Evolutionary conservation across 2,113 vertebrate species (phyloP), one percentile per base, ranked within the genome.

Genomic region (Menidia beryllina): DNA sequence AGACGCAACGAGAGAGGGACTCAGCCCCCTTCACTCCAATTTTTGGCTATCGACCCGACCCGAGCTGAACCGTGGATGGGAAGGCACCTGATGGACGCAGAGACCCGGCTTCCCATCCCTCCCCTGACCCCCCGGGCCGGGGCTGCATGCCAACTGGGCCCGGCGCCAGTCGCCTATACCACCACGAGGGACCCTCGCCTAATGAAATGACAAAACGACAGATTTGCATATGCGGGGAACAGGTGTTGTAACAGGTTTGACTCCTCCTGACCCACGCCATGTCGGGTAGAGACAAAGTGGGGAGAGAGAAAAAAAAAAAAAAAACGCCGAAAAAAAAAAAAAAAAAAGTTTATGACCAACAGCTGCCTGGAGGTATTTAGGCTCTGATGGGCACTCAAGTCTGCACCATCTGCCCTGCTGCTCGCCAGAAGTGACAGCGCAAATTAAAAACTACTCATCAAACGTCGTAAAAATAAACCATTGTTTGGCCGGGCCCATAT

Each of bases 221-320:
- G 93, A 97, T 97, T 94, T 96, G 93, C 94, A 95, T 94, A 94
- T 94, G 88, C 84, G 95, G 93, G n/a, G 96, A 95, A 92, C 96
- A 98, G 96, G 95, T 98, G 96, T 92, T 94, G 79, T 93, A 96
- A 96, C 95, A 98, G 95, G 95, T 96, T 97, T 95, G 94, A 95
- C 82, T 96, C 93, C 90, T 93, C 91, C 94, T 96, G 94, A 98
- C 95, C 95, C 90, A 83, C 94, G 92, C 88, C 82, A 81, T 81
- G 90, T 93, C 79, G 84, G 75, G 75, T 66, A 85, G 54, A 80
- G 52, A 69, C 70, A 65, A 58, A 19, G n/a, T n/a, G n/a, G n/a
- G n/a, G 75, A 77, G 69, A 85, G 54, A 80, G 52, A 69, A 72
- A 65, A 58, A 19, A 25, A 41, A 55, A 43, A 36, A 48, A 48